phyloP scores from a whole-genome alignment of 2,797 vertebrate species.

The Chromis chromis region DNA sequence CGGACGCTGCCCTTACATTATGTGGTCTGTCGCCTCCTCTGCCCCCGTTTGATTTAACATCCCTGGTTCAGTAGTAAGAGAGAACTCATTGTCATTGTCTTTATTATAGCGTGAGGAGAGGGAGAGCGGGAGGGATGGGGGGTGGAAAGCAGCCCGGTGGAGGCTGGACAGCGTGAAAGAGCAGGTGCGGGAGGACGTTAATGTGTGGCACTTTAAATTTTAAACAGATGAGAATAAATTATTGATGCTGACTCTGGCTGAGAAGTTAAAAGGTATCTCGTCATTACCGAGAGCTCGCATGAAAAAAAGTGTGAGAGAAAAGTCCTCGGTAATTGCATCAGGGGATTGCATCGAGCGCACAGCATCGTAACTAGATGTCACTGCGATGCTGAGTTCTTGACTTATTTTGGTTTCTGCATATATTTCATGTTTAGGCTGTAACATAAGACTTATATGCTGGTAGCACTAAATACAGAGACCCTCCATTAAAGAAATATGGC shows the following conservation, averaged over 20 bases:
- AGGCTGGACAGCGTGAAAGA: constrained; percentile 85
- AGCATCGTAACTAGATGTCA: constrained; percentile 24
- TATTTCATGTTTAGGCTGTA: constrained; percentile 14
- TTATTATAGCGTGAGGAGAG: constrained; percentile 57
- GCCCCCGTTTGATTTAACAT: constrained; percentile 84
- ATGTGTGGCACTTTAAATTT: constrained; percentile 89
- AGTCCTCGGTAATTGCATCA: constrained; percentile 61
- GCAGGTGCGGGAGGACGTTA: constrained; percentile 86
- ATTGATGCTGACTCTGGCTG: constrained; percentile 86
- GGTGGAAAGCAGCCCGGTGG: constrained; percentile 52
- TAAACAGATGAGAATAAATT: constrained; percentile 87
- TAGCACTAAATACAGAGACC: background rate
- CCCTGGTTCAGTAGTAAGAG: constrained; percentile 73
- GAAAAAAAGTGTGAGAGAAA: constrained; percentile 69
- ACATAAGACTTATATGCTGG: constrained; percentile 9
- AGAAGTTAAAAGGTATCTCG: constrained; percentile 88
- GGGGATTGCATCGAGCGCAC: constrained; percentile 41
- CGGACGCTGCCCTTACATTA: constrained; percentile 80
- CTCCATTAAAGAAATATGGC: background rate
- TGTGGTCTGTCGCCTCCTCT: constrained; percentile 74
- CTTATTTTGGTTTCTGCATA: background rate
- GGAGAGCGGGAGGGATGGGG: constrained; percentile 3
- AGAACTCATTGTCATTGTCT: constrained; percentile 79
- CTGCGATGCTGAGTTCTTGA: constrained; percentile 22
- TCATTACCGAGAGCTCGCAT: constrained; percentile 79